Evolutionary conservation across 2,797 vertebrate species (phyloP).

Genomic region (Hydrolagus colliei): DNA sequence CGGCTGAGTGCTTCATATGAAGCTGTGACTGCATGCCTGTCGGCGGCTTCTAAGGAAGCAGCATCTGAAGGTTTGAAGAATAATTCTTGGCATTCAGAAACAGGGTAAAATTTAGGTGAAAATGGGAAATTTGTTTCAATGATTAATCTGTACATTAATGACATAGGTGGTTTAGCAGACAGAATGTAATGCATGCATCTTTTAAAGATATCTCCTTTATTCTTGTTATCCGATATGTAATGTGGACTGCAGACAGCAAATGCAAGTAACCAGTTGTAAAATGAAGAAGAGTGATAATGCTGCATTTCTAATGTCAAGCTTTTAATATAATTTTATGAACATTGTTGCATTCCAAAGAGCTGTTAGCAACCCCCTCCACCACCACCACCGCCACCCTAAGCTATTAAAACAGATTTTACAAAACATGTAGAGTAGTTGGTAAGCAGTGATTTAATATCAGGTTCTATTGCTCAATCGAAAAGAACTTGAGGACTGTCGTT

Average conservation of each 20-base stretch:
- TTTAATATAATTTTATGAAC: not conserved
- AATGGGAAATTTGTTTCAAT: conserved; percentile 3
- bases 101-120: conserved; percentile 22
- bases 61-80: conserved; percentile 62
- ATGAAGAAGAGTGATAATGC: conserved; percentile 7
- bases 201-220: conserved; percentile 1
- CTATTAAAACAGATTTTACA: too few species aligned
- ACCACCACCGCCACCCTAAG: too few species aligned
- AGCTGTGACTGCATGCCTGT: conserved; percentile 82
- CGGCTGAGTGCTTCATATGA: conserved; percentile 91
- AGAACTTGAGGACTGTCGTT: not conserved
- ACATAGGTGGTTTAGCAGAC: conserved; percentile 14
- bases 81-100: conserved; percentile 23
- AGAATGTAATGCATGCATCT: not conserved
- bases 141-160: conserved; percentile 9
- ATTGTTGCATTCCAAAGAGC: not conserved
- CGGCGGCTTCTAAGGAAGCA: conserved; percentile 72
- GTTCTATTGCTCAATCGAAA: not conserved
- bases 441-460: not conserved
- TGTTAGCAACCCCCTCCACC: too few species aligned
- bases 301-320: not conserved
- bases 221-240: not conserved
- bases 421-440: too few species aligned
- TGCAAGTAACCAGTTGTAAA: not conserved
- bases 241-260: conserved; percentile 4